A percentile compares a stretch with the other conserved stretches of the same genome.
These are phyloP conservation scores for Cryptotis parvus DNA, from an alignment of 2,113 vertebrate genomes.

Conservation along the genomic window DNA sequence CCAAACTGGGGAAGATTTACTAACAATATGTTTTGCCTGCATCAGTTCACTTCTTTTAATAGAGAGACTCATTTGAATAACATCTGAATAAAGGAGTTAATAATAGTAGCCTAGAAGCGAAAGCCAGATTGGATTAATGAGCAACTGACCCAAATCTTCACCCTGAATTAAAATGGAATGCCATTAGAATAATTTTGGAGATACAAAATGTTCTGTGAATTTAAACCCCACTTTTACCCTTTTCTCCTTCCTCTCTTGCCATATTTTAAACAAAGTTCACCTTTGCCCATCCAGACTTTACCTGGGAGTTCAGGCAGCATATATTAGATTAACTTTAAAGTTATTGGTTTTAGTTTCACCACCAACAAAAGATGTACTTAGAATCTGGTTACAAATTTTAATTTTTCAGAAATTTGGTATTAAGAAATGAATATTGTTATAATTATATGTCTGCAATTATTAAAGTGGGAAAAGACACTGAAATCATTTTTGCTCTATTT, in stretches of 20 bases:
- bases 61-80: conserved; percentile 77
- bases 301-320: background rate
- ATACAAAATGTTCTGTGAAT: conserved; percentile 47
- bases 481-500: background rate
- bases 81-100: conserved; percentile 77
- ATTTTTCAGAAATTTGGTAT: background rate
- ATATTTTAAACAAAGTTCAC: background rate
- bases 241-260: background rate
- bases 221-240: background rate
- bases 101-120: conserved; percentile 73
- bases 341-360: background rate
- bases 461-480: background rate
- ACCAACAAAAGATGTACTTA: background rate
- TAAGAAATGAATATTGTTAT: background rate
- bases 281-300: background rate
- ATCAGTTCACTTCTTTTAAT: conserved; percentile 67
- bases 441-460: background rate
- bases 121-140: conserved; percentile 75
- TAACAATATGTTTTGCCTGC: conserved; percentile 81
- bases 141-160: conserved; percentile 68
- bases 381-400: conserved; percentile 19
- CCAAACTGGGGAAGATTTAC: conserved; percentile 76
- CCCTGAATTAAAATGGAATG: conserved; percentile 71
- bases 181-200: conserved; percentile 66
- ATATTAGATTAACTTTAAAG: background rate